A percentile compares a stretch with the other conserved stretches of the same genome.
Conservation (phyloP, 2,113 vertebrate species). For the Phrynosoma blainvillii region DNA sequence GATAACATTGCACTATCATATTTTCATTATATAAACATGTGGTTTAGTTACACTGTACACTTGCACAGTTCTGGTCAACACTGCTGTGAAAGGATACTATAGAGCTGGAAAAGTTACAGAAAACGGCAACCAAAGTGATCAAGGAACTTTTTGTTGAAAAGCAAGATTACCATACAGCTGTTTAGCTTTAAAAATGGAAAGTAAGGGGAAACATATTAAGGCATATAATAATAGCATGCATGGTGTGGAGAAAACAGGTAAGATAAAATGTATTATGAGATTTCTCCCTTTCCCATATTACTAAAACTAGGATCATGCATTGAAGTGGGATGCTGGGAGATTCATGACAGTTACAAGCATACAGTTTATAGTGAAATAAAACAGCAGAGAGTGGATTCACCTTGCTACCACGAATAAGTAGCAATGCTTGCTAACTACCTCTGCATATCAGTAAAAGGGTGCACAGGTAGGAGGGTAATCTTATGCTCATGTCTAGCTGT, state of each 20-base stretch:
- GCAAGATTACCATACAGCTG: background rate
- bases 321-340: background rate
- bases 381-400: background rate
- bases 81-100: too few relatives aligned
- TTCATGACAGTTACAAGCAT: background rate
- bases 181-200: background rate
- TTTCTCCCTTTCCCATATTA: background rate
- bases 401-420: background rate
- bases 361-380: background rate
- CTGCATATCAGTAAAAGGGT: too few relatives aligned
- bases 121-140: background rate
- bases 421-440: background rate
- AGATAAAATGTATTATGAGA: background rate
- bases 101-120: background rate
- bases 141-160: background rate
- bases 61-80: background rate
- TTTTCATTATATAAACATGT: background rate
- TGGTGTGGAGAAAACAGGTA: background rate
- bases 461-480: background rate
- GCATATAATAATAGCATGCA: background rate
- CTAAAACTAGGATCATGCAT: background rate
- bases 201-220: background rate
- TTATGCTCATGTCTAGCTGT: background rate
- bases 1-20: background rate
- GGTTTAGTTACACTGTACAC: background rate